These are phyloP conservation scores for Antrozous pallidus DNA, from an alignment of 2,797 vertebrate genomes.

Conservation along the genomic window DNA sequence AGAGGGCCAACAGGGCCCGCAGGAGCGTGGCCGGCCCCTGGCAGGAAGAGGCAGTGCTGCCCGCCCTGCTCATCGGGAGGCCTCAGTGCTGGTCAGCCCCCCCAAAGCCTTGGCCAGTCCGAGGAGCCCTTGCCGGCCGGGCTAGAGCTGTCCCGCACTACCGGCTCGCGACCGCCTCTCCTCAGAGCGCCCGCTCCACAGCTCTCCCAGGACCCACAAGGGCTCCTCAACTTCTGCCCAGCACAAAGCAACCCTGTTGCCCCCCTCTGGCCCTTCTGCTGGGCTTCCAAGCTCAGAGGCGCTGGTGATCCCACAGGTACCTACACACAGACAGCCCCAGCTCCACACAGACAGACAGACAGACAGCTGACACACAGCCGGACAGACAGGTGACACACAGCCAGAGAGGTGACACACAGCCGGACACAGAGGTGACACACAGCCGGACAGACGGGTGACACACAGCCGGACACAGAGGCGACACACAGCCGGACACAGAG, in stretches of 20 bases:
- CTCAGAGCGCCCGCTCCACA: neutral
- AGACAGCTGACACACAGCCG: too few species aligned
- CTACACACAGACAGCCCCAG: too few species aligned
- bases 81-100: neutral
- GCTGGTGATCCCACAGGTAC: rapidly evolving
- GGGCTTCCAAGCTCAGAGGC: neutral
- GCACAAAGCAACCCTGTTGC: rapidly evolving
- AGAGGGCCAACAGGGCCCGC: neutral
- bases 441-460: too few species aligned
- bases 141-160: rapidly evolving
- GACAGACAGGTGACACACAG: too few species aligned
- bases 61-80: neutral
- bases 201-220: neutral
- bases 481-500: too few species aligned
- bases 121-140: rapidly evolving
- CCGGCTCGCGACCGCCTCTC: rapidly evolving
- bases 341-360: too few species aligned
- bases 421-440: too few species aligned
- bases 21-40: too few species aligned
- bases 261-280: neutral
- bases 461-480: too few species aligned
- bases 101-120: neutral
- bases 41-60: rapidly evolving
- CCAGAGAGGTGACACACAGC: too few species aligned
- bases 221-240: neutral